These are phyloP conservation scores for Leptothorax acervorum DNA, from an alignment of 2,888 invertebrate species.

Conservation along the genomic window DNA sequence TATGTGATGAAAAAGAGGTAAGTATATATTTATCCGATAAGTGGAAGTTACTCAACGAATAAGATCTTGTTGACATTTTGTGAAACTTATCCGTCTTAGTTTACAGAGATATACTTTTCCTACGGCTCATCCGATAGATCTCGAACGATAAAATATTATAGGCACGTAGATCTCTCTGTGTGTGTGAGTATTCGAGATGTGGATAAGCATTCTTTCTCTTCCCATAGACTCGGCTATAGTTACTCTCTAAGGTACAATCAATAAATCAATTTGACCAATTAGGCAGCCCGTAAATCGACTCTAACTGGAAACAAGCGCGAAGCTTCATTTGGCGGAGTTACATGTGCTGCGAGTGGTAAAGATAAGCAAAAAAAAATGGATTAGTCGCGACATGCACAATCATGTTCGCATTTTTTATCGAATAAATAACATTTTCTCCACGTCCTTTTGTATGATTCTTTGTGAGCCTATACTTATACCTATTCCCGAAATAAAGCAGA, in stretches of 20 bases:
- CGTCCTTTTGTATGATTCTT: conserved; percentile 4
- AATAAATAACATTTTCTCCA: conserved; percentile 62
- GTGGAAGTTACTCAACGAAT: neutral
- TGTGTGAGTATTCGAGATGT: conserved; percentile 3
- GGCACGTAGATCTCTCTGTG: conserved; percentile 13
- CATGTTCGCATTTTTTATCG: conserved; percentile 60
- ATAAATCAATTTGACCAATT: conserved; percentile 51
- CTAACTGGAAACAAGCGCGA: conserved; percentile 1
- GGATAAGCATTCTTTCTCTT: conserved; percentile 24
- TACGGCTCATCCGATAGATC: neutral
- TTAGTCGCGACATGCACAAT: conserved; percentile 31
- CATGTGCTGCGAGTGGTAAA: conserved; percentile 14
- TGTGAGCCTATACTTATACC: neutral
- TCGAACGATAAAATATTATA: conserved; percentile 10
- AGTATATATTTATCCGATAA: neutral
- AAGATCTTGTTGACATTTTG: neutral
- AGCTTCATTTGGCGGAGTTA: neutral
- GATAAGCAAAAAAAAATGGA: conserved; percentile 14
- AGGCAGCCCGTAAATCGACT: conserved; percentile 17
- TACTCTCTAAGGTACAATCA: conserved; percentile 36
- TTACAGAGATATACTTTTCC: conserved; percentile 8
- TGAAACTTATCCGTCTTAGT: conserved; percentile 8
- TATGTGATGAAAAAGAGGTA: neutral
- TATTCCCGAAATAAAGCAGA: neutral
- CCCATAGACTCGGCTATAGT: conserved; percentile 31